Percentiles rank a stretch among this genome's conserved stretches.
These are phyloP conservation scores for Xanthia icteritia DNA, from an alignment of 2,888 invertebrate species.

Conservation along the genomic window DNA sequence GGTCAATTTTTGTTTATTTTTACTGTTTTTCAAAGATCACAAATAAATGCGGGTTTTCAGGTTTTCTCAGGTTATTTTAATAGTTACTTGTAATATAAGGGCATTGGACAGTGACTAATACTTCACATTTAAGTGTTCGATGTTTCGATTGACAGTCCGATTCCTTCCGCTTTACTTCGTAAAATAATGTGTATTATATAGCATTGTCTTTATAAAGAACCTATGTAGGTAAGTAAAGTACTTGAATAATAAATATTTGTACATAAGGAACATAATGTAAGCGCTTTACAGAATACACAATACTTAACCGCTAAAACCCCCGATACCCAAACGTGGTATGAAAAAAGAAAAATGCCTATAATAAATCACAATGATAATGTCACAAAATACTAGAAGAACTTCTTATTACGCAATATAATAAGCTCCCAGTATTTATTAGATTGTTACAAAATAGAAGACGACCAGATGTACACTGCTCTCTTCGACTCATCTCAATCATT, in stretches of 20 bases:
- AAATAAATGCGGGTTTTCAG: background rate
- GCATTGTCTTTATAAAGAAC: too few relatives aligned
- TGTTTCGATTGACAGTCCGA: background rate
- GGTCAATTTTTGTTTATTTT: background rate
- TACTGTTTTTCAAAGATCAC: background rate
- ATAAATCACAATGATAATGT: background rate
- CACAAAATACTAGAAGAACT: background rate
- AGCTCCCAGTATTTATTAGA: background rate
- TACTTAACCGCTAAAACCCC: too few relatives aligned
- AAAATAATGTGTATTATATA: too few relatives aligned
- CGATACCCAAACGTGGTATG: too few relatives aligned
- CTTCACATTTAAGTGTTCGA: background rate
- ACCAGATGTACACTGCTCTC: background rate
- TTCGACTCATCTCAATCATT: too few relatives aligned
- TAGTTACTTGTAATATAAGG: too few relatives aligned
- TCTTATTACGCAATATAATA: background rate
- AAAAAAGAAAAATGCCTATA: background rate
- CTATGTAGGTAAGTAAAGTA: too few relatives aligned
- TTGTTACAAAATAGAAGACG: background rate
- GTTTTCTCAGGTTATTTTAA: too few relatives aligned
- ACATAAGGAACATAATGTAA: background rate
- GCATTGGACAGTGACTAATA: too few relatives aligned
- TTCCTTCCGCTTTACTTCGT: background rate
- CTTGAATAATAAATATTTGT: background rate
- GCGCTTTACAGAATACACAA: background rate